Base-by-base conservation (phyloP, 2,797 vertebrate genomes). In the Chanos chanos region DNA sequence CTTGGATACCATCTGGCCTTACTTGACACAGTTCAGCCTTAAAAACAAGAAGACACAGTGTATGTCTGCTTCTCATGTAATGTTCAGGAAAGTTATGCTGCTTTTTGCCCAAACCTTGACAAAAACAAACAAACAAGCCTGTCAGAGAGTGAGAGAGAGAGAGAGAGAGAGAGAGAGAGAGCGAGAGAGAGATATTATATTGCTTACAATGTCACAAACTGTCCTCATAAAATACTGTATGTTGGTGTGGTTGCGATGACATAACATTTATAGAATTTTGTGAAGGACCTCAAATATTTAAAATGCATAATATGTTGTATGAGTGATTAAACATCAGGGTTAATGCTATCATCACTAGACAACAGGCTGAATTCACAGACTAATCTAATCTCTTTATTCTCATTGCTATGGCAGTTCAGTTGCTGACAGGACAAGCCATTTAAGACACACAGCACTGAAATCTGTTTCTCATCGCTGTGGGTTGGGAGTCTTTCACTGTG, bases 381-480 rank as follows among this genome's bases (percentile, higher is more conserved):
- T 53, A 62, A 52, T 62, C 21, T 63, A 36, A 45, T 45, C 50
- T 54, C 57, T 48, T n/a, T 47, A 47, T 33, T 61, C 44, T 60
- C 50, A 31, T 67, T 70, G 53, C 49, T 43, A 64, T 39, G 19
- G 37, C 50, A 59, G 59, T 48, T 41, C 48, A 47, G 73, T 66
- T 57, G n/a, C n/a, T n/a, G n/a, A 44, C 62, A 71, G 25, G 75
- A 54, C 78, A 79, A 81, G 81, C 84, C 81, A 69, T 77, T 72
- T 84, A 54, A 71, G 71, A n/a, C 65, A 19, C 66, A 44, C 51
- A 30, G 62, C 70, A 2, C 66, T 27, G 54, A 82, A 89, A 89
- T 89, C 76, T 91, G 89, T 88, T 88, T 89, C 81, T 77, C 83
- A 85, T 88, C 60, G 25, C 55, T 10, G 64, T 76, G 79, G 79